These are phyloP conservation scores for Tenebrio molitor DNA, from an alignment of 1,140 invertebrate genomes.

Conservation along the genomic window DNA sequence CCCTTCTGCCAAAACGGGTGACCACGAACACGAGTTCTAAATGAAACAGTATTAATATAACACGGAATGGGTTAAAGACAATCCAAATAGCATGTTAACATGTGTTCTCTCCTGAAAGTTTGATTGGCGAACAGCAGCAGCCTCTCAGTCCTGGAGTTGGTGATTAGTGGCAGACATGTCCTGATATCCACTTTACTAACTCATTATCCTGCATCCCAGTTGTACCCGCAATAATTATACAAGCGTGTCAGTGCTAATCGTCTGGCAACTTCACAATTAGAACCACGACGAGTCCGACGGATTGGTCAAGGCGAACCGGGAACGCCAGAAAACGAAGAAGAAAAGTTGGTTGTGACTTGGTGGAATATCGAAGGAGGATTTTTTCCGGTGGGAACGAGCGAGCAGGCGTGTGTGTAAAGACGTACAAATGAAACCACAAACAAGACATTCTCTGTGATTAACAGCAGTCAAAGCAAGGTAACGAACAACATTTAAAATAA, in stretches of 20 bases:
- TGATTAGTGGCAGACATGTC: conserved; percentile 51
- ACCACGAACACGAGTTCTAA: conserved; percentile 46
- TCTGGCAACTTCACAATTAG: conserved; percentile 19
- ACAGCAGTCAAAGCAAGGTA: conserved; percentile 46
- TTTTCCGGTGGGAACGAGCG: too few species aligned
- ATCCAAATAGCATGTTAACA: conserved; percentile 52
- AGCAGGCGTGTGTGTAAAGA: neutral
- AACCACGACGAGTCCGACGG: neutral
- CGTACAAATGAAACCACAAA: conserved; percentile 14
- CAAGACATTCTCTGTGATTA: conserved; percentile 39
- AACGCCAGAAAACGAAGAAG: too few species aligned
- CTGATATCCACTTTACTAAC: conserved; percentile 47
- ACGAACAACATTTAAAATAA: conserved; percentile 50
- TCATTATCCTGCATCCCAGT: conserved; percentile 45
- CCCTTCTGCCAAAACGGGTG: conserved; percentile 1
- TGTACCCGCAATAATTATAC: conserved; percentile 40
- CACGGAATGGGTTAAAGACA: conserved; percentile 43
- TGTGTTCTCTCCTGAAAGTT: conserved; percentile 52
- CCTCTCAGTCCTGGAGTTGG: conserved; percentile 41
- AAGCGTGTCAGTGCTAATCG: conserved; percentile 20
- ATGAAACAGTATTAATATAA: conserved; percentile 46
- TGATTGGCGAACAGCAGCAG: conserved; percentile 50
- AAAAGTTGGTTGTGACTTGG: too few species aligned
- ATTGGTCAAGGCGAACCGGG: too few species aligned
- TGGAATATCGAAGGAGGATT: too few species aligned